Conservation (phyloP, 2,888 invertebrate species). For the Heliconius cydno region DNA sequence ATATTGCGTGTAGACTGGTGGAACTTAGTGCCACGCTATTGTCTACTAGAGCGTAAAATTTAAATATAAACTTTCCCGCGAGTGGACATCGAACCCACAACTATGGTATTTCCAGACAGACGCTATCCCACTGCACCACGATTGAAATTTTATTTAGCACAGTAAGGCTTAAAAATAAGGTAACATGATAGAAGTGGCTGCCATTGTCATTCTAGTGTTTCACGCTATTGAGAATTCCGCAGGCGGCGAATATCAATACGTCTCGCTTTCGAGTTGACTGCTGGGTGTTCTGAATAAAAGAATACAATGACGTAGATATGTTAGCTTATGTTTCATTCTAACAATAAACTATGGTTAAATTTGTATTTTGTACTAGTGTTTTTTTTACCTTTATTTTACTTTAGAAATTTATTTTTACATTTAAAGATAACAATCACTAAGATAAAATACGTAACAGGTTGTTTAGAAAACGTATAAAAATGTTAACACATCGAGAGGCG, state of each 20-base stretch:
- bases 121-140: background rate
- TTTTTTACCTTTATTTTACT: background rate
- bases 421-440: too few species aligned
- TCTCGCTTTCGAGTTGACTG: constrained; percentile 49
- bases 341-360: constrained; percentile 23
- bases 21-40: too few species aligned
- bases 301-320: constrained; percentile 41
- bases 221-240: constrained; percentile 60
- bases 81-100: too few species aligned
- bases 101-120: background rate
- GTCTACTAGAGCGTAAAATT: too few species aligned
- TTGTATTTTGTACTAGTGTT: background rate
- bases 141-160: background rate
- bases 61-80: too few species aligned
- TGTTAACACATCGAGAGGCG: too few species aligned
- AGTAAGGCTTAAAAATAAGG: constrained; percentile 45
- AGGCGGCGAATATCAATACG: constrained; percentile 60
- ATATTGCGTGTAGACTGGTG: too few species aligned
- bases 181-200: constrained; percentile 42
- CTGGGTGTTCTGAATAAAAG: constrained; percentile 46
- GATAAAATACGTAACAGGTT: too few species aligned
- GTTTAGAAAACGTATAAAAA: too few species aligned
- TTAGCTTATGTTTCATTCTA: constrained; percentile 34
- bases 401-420: background rate
- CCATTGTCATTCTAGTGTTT: constrained; percentile 56